Evolutionary conservation across 1,140 invertebrate genomes (phyloP).

Genomic region (Patella vulgata): DNA sequence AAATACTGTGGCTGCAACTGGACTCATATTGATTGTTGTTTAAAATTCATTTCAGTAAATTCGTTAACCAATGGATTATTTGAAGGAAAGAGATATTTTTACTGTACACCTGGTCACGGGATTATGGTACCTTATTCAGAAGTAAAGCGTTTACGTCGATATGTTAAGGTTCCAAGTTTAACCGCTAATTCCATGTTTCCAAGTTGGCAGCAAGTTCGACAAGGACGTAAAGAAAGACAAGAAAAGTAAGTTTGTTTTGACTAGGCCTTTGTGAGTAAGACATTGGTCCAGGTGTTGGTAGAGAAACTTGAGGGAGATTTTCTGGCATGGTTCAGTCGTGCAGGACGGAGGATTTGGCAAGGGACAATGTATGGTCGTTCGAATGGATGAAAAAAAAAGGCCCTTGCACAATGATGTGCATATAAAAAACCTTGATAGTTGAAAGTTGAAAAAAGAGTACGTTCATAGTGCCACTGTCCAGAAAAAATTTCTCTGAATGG

Average conservation of each 20-base stretch:
- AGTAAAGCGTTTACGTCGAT: constrained; percentile 37
- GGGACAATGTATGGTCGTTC: neutral
- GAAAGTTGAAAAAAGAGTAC: too few species aligned
- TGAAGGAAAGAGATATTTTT: constrained; percentile 61
- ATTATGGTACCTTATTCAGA: constrained; percentile 56
- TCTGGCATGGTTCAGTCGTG: neutral
- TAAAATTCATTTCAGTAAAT: constrained; percentile 47
- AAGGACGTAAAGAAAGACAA: constrained; percentile 49
- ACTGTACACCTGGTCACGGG: constrained; percentile 60
- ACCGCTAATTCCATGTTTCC: constrained; percentile 61
- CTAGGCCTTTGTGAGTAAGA: too few species aligned
- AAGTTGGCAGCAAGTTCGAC: constrained; percentile 56
- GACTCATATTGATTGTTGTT: neutral
- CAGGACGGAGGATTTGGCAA: neutral
- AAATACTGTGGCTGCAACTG: too few species aligned
- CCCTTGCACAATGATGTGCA: constrained; percentile 1
- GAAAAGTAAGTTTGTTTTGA: constrained; percentile 50
- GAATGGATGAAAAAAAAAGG: neutral
- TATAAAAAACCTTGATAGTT: neutral
- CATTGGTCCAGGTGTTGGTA: too few species aligned
- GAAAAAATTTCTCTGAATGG: too few species aligned
- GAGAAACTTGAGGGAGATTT: too few species aligned
- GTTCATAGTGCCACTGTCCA: too few species aligned
- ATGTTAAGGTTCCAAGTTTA: constrained; percentile 41
- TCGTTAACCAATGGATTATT: constrained; percentile 59